Conservation (phyloP, 2,113 vertebrate genomes). For the Cavia porcellus region DNA sequence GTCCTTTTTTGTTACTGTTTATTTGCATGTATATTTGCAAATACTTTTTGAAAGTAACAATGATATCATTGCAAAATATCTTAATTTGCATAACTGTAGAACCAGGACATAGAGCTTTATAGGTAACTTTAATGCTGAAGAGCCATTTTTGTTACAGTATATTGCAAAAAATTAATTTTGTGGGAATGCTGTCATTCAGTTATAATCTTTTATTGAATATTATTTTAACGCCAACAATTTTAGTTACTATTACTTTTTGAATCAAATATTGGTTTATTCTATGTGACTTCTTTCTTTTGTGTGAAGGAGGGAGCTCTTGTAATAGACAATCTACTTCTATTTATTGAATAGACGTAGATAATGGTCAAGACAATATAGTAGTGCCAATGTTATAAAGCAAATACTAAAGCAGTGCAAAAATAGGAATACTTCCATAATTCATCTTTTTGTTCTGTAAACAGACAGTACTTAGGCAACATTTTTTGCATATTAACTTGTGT, state of each 20-base stretch:
- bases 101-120: not conserved
- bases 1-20: not conserved
- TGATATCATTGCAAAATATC: not conserved
- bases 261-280: not conserved
- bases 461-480: not conserved
- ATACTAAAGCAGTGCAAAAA: not conserved
- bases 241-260: slow-evolving; percentile 19
- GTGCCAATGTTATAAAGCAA: slow-evolving; percentile 22
- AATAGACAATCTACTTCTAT: not conserved
- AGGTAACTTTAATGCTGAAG: slow-evolving; percentile 13
- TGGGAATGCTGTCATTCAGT: not conserved
- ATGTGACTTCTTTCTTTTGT: not conserved
- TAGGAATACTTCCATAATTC: not conserved
- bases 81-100: slow-evolving; percentile 40
- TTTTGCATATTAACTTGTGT: not conserved
- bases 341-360: not conserved
- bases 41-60: not conserved
- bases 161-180: not conserved
- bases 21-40: not conserved
- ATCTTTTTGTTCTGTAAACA: not conserved
- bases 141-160: not conserved
- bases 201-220: not conserved
- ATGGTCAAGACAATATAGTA: not conserved
- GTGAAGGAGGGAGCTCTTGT: not conserved
- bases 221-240: not conserved